A percentile compares a stretch with the other conserved stretches of the same genome.
phyloP scores from a whole-genome alignment of 2,113 vertebrate species.

The Accipiter cooperii region DNA sequence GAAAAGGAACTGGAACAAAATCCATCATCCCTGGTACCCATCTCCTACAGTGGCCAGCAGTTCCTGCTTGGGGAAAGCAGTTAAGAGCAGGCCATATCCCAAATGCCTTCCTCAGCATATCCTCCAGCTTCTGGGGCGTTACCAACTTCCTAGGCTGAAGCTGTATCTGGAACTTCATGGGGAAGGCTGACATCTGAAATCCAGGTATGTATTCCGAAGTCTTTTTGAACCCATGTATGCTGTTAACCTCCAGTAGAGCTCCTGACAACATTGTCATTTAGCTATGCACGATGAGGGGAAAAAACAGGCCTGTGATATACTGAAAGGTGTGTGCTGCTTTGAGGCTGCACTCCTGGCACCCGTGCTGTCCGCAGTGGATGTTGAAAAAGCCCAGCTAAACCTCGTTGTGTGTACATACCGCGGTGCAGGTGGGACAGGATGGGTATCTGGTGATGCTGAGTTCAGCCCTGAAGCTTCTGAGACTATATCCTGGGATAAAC shows the following conservation, averaged over 20 bases:
- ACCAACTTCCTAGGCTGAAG: not conserved
- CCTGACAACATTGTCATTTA: not conserved
- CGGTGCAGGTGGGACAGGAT: not conserved
- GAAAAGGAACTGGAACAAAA: not conserved
- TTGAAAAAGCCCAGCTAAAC: not conserved
- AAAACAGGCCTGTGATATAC: not conserved
- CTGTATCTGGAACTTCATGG: not conserved
- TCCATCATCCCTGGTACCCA: not conserved
- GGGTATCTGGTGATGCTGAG: not conserved
- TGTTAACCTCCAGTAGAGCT: not conserved
- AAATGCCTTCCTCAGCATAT: not conserved
- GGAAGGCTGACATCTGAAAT: not conserved
- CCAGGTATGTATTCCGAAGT: not conserved
- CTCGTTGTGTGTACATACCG: accelerated
- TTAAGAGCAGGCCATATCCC: not conserved
- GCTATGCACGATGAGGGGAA: accelerated
- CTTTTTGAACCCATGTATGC: not conserved
- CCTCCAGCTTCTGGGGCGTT: not conserved
- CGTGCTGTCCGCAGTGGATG: not conserved
- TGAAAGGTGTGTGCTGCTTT: not conserved
- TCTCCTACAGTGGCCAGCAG: not conserved
- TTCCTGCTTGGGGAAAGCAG: not conserved
- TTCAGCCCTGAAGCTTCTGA: not conserved
- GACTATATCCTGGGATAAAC: not conserved
- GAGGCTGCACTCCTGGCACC: not conserved